phyloP scores from a whole-genome alignment of 2,888 invertebrate species.

The Eupithecia tripunctaria region DNA sequence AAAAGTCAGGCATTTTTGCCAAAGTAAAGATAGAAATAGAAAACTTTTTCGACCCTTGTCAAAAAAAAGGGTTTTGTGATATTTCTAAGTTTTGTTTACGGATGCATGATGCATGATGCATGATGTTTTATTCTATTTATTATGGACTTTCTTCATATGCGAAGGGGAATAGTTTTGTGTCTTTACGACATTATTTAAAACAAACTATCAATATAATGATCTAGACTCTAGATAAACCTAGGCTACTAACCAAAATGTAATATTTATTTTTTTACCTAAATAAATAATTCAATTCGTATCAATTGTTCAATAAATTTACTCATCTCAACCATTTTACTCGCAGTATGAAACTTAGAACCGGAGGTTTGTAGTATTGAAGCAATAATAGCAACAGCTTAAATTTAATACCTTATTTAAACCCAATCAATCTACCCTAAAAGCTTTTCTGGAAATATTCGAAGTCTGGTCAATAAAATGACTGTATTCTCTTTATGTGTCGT shows the following conservation, averaged over 20 bases:
- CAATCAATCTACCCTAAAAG: constrained; percentile 23
- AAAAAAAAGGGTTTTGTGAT: background rate
- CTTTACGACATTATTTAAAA: too few relatives aligned
- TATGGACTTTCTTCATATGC: background rate
- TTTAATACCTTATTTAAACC: background rate
- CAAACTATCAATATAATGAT: too few relatives aligned
- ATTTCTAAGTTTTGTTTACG: background rate
- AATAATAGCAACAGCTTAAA: background rate
- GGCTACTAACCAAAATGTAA: too few relatives aligned
- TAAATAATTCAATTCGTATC: too few relatives aligned
- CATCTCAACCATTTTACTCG: too few relatives aligned
- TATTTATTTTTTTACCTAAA: too few relatives aligned
- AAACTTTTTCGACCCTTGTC: background rate
- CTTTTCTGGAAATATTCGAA: constrained; percentile 7
- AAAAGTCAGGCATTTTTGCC: background rate
- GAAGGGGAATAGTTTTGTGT: background rate
- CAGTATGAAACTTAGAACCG: too few relatives aligned
- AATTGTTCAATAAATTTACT: too few relatives aligned
- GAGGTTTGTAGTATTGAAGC: background rate
- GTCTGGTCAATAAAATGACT: constrained; percentile 5
- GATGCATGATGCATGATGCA: background rate
- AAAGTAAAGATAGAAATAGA: background rate
- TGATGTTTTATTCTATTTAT: too few relatives aligned
- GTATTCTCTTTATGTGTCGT: background rate
- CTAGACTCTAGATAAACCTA: too few relatives aligned